Percentiles rank a stretch among this genome's conserved stretches.
These are phyloP conservation scores for Crotophaga sulcirostris DNA, from an alignment of 2,113 vertebrate genomes.

Conservation along the genomic window DNA sequence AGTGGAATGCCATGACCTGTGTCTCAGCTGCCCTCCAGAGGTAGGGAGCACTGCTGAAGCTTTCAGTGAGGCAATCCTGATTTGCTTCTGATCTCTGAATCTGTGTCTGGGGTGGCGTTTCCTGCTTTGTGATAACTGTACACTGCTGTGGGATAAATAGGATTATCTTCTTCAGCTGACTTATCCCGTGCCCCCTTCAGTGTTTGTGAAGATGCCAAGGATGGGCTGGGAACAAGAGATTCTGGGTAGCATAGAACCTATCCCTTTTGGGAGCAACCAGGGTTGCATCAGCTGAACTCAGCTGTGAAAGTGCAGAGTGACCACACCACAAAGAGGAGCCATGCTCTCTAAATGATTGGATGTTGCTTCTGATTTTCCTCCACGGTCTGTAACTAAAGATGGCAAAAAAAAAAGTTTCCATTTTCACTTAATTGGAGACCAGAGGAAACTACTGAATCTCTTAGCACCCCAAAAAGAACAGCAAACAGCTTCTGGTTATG, in stretches of 20 bases:
- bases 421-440: background rate
- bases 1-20: background rate
- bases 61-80: background rate
- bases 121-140: background rate
- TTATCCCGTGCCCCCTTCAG: accelerated
- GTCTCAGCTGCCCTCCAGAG: background rate
- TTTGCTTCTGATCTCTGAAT: background rate
- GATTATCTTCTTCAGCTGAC: background rate
- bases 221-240: background rate
- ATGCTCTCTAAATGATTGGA: background rate
- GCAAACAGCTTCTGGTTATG: background rate
- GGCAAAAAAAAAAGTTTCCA: background rate
- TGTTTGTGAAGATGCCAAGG: background rate
- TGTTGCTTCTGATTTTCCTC: background rate
- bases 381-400: background rate
- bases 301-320: background rate
- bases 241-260: background rate
- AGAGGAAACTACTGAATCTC: background rate
- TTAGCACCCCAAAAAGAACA: background rate
- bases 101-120: background rate
- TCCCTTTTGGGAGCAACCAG: background rate
- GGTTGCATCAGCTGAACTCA: background rate
- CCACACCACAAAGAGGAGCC: background rate
- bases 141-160: background rate
- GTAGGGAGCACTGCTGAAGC: background rate